Conservation (phyloP, 1,140 invertebrate species). For the Apis florea region DNA sequence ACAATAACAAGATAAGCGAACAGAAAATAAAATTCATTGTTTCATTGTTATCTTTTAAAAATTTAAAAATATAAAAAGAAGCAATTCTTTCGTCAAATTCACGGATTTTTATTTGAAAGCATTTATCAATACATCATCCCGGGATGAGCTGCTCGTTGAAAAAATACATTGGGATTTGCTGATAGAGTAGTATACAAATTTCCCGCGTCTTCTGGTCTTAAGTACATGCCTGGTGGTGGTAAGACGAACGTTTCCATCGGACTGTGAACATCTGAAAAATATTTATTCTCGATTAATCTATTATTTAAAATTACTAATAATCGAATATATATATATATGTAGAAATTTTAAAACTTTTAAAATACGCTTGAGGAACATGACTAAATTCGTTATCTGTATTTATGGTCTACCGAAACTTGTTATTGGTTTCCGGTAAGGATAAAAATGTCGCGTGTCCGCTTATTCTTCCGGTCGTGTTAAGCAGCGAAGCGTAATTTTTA, state of each 20-base stretch:
- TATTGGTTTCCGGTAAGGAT: slow-evolving; percentile 10
- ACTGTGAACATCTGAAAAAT: slow-evolving; percentile 73
- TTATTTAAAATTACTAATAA: too few species aligned
- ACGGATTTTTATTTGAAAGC: neutral
- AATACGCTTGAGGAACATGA: neutral
- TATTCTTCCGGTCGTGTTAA: slow-evolving; percentile 3
- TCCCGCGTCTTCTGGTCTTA: slow-evolving; percentile 86
- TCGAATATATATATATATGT: too few species aligned
- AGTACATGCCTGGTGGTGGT: slow-evolving; percentile 85
- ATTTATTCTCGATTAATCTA: neutral
- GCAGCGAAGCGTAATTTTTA: neutral
- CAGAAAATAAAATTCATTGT: slow-evolving; percentile 22
- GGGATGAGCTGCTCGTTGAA: slow-evolving; percentile 89
- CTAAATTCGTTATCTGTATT: neutral
- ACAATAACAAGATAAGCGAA: slow-evolving; percentile 36
- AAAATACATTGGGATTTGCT: slow-evolving; percentile 92
- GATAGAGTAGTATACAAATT: slow-evolving; percentile 91
- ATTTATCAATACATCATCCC: slow-evolving; percentile 89
- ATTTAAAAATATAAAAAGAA: slow-evolving; percentile 30
- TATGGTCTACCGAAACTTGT: neutral
- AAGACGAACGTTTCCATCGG: slow-evolving; percentile 75
- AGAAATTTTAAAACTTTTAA: neutral
- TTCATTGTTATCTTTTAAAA: slow-evolving; percentile 30
- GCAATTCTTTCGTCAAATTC: slow-evolving; percentile 4
- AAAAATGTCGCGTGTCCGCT: neutral